Conservation (phyloP, 2,888 invertebrate genomes). For the Pandemis cinnamomeana region DNA sequence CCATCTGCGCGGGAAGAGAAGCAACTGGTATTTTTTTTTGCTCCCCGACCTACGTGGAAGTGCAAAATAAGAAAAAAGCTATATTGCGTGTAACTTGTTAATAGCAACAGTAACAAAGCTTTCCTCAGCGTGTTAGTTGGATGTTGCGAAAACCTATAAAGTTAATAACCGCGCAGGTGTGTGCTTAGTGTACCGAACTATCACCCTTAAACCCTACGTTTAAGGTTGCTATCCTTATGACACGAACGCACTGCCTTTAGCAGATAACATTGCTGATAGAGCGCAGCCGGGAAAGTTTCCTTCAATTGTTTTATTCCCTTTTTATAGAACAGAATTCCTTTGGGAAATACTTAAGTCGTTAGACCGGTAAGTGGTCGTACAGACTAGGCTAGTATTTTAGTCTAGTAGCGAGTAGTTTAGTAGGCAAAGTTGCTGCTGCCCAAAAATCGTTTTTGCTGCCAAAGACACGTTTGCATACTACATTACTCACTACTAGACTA, state of each 20-base stretch:
- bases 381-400: no score
- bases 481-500: no score
- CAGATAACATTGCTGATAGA: slow-evolving; percentile 27
- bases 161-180: slow-evolving; percentile 22
- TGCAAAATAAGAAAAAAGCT: no score
- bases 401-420: background rate
- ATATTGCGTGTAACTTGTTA: no score
- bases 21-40: no score
- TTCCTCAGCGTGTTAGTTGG: slow-evolving; percentile 13
- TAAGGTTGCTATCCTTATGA: background rate
- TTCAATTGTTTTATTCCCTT: slow-evolving; percentile 25
- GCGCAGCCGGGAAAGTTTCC: slow-evolving; percentile 22
- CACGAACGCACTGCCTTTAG: background rate
- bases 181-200: background rate
- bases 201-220: background rate
- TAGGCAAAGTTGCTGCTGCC: no score
- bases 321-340: slow-evolving; percentile 16
- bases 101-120: slow-evolving; percentile 21
- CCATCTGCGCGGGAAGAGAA: no score
- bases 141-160: slow-evolving; percentile 19
- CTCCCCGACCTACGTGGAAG: no score
- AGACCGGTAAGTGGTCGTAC: background rate
- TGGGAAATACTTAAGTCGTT: background rate
- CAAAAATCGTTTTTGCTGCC: no score
- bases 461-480: no score